A percentile compares a stretch with the other conserved stretches of the same genome.
phyloP scores from a whole-genome alignment of 2,113 vertebrate species.

The Phyllostomus discolor region DNA sequence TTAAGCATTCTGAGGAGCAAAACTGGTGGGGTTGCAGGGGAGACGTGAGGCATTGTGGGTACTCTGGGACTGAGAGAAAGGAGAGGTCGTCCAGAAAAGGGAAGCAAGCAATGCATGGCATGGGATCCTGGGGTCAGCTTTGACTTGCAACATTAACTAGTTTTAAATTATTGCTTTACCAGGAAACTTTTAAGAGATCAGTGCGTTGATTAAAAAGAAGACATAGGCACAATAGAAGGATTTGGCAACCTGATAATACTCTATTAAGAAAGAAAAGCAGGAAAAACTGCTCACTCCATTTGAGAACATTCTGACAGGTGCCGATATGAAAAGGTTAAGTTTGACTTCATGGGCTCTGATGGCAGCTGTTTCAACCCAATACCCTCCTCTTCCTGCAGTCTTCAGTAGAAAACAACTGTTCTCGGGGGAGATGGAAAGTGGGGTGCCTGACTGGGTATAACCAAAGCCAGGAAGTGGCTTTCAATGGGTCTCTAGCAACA shows the following conservation, averaged over 20 bases:
- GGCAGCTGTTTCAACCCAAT: neutral
- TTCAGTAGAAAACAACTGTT: neutral
- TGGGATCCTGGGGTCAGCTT: neutral
- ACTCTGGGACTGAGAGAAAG: neutral
- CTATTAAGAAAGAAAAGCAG: neutral
- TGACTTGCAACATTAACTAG: neutral
- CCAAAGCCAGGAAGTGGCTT: neutral
- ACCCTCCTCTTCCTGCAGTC: neutral
- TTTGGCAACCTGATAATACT: neutral
- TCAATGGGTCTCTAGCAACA: neutral
- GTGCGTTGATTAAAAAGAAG: neutral
- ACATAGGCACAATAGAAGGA: neutral
- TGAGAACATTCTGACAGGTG: conserved; percentile 4
- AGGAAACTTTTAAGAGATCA: neutral
- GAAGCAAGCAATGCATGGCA: neutral
- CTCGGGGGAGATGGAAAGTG: neutral
- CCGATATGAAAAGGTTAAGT: neutral
- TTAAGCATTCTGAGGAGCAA: neutral
- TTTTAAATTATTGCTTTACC: neutral
- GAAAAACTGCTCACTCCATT: neutral
- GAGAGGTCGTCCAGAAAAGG: neutral
- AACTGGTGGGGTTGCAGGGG: neutral
- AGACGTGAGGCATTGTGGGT: neutral
- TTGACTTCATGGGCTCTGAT: neutral
- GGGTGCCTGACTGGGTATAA: neutral